These are phyloP conservation scores for Muntiacus reevesi DNA, from an alignment of 2,113 vertebrate species.

Conservation along the genomic window DNA sequence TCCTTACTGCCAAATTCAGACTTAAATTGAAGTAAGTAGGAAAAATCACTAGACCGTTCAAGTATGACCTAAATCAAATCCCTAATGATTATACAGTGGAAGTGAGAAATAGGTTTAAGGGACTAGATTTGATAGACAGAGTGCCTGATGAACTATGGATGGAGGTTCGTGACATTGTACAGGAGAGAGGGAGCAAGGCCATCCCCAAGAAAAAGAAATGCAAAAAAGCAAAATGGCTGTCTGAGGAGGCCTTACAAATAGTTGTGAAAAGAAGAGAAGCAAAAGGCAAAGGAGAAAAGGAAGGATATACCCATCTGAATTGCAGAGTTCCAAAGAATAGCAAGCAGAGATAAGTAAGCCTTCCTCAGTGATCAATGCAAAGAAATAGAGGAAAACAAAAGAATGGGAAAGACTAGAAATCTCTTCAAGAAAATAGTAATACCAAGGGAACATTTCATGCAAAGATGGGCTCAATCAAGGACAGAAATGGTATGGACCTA, in stretches of 20 bases:
- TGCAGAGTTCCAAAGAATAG: not conserved
- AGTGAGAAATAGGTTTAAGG: not conserved
- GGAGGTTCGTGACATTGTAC: not conserved
- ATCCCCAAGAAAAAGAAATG: not conserved
- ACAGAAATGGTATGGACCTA: not conserved
- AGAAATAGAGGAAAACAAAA: not conserved
- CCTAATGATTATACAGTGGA: not conserved
- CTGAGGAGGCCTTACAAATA: not conserved
- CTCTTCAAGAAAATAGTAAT: not conserved
- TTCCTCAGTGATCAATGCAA: not conserved
- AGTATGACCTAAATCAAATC: not conserved
- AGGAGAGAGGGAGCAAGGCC: not conserved
- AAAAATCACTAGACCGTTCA: not conserved
- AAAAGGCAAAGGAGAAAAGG: not conserved
- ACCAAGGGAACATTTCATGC: not conserved
- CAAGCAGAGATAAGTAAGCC: not conserved
- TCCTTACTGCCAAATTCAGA: not conserved
- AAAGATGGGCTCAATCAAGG: not conserved
- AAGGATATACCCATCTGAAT: not conserved
- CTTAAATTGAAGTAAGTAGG: not conserved
- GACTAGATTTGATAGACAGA: not conserved
- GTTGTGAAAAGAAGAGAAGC: not conserved
- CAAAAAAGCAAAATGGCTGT: not conserved
- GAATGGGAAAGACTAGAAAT: not conserved
- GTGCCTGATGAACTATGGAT: not conserved